These are phyloP conservation scores for Ibidorhyncha struthersii DNA, from an alignment of 2,113 vertebrate species.

Conservation along the genomic window DNA sequence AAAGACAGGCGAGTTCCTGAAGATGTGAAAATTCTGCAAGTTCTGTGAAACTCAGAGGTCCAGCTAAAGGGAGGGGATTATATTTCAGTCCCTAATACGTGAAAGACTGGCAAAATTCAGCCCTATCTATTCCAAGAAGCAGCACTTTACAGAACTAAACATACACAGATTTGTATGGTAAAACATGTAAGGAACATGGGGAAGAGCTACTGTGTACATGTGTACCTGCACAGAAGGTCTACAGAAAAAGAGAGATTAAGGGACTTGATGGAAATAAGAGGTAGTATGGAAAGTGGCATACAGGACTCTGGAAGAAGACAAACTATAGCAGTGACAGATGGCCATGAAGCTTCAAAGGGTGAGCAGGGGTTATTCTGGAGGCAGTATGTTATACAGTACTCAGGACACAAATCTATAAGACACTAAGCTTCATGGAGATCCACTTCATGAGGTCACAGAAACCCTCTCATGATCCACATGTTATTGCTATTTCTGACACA, in stretches of 20 bases:
- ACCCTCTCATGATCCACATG: neutral
- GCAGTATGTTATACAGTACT: neutral
- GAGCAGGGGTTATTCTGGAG: neutral
- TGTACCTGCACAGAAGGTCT: neutral
- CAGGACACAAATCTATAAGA: neutral
- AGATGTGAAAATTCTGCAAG: neutral
- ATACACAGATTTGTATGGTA: neutral
- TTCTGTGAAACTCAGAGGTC: neutral
- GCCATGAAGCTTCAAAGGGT: neutral
- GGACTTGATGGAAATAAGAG: neutral
- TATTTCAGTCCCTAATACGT: neutral
- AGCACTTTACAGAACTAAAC: neutral
- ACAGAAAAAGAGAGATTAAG: neutral
- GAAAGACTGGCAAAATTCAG: neutral
- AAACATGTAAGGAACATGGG: neutral
- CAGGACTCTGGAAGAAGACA: neutral
- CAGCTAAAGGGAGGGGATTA: neutral
- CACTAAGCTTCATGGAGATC: neutral
- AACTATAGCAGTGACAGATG: neutral
- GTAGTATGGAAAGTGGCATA: neutral
- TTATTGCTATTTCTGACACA: neutral
- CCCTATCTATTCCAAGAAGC: neutral
- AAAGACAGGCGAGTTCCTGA: neutral
- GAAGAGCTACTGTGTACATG: neutral
- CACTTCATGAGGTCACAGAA: neutral